These are phyloP conservation scores for Lithophane socia DNA, from an alignment of 2,888 invertebrate genomes.

Conservation along the genomic window DNA sequence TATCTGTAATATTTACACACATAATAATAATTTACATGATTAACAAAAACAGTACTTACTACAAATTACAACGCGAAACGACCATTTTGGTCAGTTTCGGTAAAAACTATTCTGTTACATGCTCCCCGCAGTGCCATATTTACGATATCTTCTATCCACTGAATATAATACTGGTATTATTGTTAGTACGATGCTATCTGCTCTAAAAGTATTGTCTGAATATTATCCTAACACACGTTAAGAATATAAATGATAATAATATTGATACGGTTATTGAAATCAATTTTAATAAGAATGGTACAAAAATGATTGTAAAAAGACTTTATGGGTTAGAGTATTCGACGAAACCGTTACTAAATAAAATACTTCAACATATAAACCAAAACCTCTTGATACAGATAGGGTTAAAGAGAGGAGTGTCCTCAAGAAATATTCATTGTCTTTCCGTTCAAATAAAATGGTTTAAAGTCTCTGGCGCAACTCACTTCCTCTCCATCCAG, in stretches of 20 bases:
- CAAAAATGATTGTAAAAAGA: background rate
- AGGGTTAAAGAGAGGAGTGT: background rate
- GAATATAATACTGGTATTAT: conserved; percentile 36
- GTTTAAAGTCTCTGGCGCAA: conserved; percentile 44
- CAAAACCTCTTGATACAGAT: background rate
- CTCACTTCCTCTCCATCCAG: conserved; percentile 46
- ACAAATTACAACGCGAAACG: conserved; percentile 34
- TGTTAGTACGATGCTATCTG: conserved; percentile 26
- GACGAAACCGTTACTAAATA: background rate
- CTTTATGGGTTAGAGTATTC: background rate
- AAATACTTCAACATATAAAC: background rate
- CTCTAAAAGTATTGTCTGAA: conserved; percentile 4
- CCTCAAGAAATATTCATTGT: conserved; percentile 14
- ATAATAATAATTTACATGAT: conserved; percentile 26
- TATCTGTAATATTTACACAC: conserved; percentile 9
- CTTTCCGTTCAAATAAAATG: conserved; percentile 38
- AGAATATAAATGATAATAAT: conserved; percentile 5
- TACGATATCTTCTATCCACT: conserved; percentile 41
- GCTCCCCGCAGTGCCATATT: conserved; percentile 57
- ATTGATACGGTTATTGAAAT: conserved; percentile 9
- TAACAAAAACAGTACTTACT: conserved; percentile 32
- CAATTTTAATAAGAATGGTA: background rate
- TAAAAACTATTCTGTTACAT: conserved; percentile 55
- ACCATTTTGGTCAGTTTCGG: conserved; percentile 46
- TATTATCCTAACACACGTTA: conserved; percentile 5